Evolutionary conservation across 2,113 vertebrate genomes (phyloP).

Genomic region (Nasalis larvatus): DNA sequence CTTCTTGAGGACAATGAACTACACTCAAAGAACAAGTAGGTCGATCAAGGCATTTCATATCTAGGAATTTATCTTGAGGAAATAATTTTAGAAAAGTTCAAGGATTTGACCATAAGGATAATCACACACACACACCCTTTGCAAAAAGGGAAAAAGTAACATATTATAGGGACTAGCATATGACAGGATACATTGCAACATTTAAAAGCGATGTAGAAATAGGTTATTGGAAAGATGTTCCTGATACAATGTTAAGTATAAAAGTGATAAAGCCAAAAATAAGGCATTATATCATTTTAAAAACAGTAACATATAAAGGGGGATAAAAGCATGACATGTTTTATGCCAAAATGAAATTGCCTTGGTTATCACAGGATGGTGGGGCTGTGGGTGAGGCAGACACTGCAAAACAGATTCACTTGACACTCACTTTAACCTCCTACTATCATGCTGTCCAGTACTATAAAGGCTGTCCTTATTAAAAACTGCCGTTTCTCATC

Average conservation of each 20-base stretch:
- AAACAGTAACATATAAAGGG: background rate
- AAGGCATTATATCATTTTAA: background rate
- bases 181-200: background rate
- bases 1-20: background rate
- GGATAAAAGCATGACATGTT: background rate
- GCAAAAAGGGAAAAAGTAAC: background rate
- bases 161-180: background rate
- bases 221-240: background rate
- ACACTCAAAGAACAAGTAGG: background rate
- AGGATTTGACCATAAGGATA: background rate
- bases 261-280: constrained; percentile 4
- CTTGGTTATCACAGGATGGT: background rate
- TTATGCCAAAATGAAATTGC: background rate
- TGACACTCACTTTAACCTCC: background rate
- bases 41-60: background rate
- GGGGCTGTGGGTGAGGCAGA: background rate
- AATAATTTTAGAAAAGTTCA: constrained; percentile 7
- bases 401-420: background rate
- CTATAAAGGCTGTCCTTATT: background rate
- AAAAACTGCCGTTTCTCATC: background rate
- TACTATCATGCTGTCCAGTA: background rate
- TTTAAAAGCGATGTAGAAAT: constrained; percentile 18
- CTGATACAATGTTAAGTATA: background rate
- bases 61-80: background rate
- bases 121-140: background rate